Percentiles rank a stretch among this genome's conserved stretches.
These are phyloP conservation scores for Odontophorus gujanensis DNA, from an alignment of 2,113 vertebrate genomes.

Conservation along the genomic window DNA sequence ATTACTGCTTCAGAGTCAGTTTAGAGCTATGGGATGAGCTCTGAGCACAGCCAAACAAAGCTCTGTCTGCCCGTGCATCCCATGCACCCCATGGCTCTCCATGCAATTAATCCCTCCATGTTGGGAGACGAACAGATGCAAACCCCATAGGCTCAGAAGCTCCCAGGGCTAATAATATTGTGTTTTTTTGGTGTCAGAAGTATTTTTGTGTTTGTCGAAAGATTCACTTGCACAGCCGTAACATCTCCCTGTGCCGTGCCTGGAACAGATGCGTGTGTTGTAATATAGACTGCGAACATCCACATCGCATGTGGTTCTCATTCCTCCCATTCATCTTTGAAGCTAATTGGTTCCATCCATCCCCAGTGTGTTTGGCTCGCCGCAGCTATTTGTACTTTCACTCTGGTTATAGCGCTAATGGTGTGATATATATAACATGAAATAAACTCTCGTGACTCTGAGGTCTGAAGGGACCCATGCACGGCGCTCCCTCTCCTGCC, in stretches of 20 bases:
- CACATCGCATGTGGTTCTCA: constrained; percentile 74
- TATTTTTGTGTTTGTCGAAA: constrained; percentile 36
- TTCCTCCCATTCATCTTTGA: constrained; percentile 77
- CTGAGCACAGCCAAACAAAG: neutral
- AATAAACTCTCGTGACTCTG: constrained; percentile 64
- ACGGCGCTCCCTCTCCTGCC: neutral
- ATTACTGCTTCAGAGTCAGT: neutral
- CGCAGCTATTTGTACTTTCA: constrained; percentile 74
- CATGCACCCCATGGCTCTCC: neutral
- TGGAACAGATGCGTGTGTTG: constrained; percentile 69
- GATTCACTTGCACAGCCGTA: constrained; percentile 50
- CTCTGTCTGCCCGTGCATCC: neutral
- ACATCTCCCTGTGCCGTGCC: constrained; percentile 69
- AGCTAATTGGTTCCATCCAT: constrained; percentile 78
- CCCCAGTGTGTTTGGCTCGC: constrained; percentile 65
- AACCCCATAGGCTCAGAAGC: constrained; percentile 53
- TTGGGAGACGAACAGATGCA: constrained; percentile 21
- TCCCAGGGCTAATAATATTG: constrained; percentile 29
- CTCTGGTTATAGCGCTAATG: constrained; percentile 68
- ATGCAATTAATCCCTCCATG: neutral
- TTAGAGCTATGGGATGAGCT: neutral
- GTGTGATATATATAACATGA: constrained; percentile 65
- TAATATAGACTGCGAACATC: constrained; percentile 72
- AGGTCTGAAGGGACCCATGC: constrained; percentile 28
- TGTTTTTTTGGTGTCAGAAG: constrained; percentile 25